Evolutionary conservation across 2,797 vertebrate species (phyloP), one percentile per base, ranked within the genome.

Genomic region (Ptychadena robeensis): DNA sequence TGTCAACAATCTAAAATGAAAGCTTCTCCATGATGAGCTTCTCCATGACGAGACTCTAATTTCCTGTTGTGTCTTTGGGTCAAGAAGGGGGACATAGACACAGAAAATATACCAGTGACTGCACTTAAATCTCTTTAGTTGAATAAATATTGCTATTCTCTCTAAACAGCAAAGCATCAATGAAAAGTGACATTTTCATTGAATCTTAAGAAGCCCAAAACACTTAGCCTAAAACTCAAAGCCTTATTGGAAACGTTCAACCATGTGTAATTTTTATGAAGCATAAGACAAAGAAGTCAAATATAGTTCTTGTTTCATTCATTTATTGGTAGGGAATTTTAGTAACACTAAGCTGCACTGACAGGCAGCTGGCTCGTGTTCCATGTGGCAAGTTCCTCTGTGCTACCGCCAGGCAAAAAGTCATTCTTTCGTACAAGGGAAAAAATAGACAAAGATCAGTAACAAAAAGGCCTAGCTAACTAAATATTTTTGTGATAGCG

Each of bases 401-500:
- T 77, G 74, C 38, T 64, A 71, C 67, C 76, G 66, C 73, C 53
- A 69, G 66, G 61, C 66, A 76, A 84, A 67, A 85, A 80, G 48
- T 80, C 65, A 85, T 61, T 63, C 44, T 79, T 84, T 73, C 7
- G n/a, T 68, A 79, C 76, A 84, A 74, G 64, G 48, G 44, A 57
- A 61, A 73, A 83, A 85, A 85, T 68, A 80, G 77, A 73, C 61
- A 79, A 73, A 79, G 76, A 79, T 83, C 69, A 79, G 44, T 79
- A 57, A 85, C 71, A 70, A 85, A 80, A 85, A 80, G 70, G 59
- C 66, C 71, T 69, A 74, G 37, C 73, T 74, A 75, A 68, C 64
- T 69, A 85, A 80, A 85, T 85, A 84, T 79, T 85, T 80, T 85
- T 85, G 77, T 85, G 76, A 79, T 84, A 84, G 82, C 48, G 64